These are phyloP conservation scores for Hypanus sabinus DNA, from an alignment of 2,113 vertebrate species.

Conservation along the genomic window DNA sequence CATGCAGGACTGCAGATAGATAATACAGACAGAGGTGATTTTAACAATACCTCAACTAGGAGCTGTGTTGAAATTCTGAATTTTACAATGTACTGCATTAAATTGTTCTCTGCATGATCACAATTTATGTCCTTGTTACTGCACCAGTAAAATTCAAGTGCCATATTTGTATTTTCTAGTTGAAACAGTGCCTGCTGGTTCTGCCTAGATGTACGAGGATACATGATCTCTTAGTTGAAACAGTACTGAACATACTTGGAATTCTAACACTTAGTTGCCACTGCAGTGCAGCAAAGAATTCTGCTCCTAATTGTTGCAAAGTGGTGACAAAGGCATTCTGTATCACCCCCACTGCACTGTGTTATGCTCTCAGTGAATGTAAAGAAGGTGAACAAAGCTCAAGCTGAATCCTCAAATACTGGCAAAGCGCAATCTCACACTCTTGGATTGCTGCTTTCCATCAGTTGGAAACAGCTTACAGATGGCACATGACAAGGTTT, in stretches of 20 bases:
- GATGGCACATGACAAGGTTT: neutral
- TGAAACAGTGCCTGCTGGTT: neutral
- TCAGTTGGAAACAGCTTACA: neutral
- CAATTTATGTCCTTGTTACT: neutral
- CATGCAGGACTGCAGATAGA: neutral
- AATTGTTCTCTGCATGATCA: neutral
- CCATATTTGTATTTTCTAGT: neutral
- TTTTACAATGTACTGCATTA: neutral
- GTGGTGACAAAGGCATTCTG: neutral
- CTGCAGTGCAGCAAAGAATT: slow-evolving; percentile 22
- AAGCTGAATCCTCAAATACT: neutral
- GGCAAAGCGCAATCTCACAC: neutral
- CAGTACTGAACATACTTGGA: neutral
- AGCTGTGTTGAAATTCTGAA: neutral
- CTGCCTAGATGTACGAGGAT: neutral
- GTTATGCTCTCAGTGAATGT: neutral
- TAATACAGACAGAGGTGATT: neutral
- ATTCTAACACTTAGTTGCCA: neutral
- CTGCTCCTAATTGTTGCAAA: neutral
- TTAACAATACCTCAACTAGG: neutral
- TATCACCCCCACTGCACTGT: neutral
- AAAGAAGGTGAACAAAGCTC: neutral
- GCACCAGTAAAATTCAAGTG: neutral
- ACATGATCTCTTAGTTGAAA: neutral
- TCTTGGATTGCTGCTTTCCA: neutral